phyloP scores from a whole-genome alignment of 2,888 invertebrate genomes.

The Mechanitis mazaeus region DNA sequence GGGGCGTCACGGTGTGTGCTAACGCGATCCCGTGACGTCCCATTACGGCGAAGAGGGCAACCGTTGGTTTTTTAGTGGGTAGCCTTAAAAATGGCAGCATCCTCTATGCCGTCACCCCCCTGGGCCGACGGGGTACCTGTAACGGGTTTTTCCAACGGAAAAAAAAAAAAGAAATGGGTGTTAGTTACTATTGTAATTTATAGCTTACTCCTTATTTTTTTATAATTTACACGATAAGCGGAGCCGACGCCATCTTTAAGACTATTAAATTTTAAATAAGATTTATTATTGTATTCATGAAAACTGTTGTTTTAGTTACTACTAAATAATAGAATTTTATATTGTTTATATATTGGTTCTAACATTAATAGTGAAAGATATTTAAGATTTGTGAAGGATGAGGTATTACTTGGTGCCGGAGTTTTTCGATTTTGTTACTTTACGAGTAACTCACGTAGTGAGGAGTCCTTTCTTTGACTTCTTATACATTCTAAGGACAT shows the following conservation, averaged over 20 bases:
- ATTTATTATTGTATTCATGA: constrained; percentile 38
- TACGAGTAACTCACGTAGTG: constrained; percentile 26
- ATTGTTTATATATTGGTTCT: too few species aligned
- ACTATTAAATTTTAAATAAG: constrained; percentile 24
- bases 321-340: too few species aligned
- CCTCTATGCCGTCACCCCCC: too few species aligned
- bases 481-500: constrained; percentile 48
- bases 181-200: constrained; percentile 25
- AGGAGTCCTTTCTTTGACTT: constrained; percentile 29
- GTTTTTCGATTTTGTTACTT: constrained; percentile 16
- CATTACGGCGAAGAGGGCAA: too few species aligned
- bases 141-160: constrained; percentile 24
- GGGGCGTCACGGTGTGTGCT: too few species aligned
- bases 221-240: constrained; percentile 63
- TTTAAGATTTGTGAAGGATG: neutral
- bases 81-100: too few species aligned
- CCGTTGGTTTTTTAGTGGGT: too few species aligned
- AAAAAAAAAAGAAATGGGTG: too few species aligned
- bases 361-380: neutral
- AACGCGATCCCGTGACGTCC: too few species aligned
- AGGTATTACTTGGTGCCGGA: too few species aligned
- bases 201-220: constrained; percentile 58
- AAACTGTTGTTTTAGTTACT: too few species aligned
- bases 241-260: constrained; percentile 37
- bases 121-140: too few species aligned